Conservation (phyloP, 2,797 vertebrate species). For the Phalanger gymnotis region DNA sequence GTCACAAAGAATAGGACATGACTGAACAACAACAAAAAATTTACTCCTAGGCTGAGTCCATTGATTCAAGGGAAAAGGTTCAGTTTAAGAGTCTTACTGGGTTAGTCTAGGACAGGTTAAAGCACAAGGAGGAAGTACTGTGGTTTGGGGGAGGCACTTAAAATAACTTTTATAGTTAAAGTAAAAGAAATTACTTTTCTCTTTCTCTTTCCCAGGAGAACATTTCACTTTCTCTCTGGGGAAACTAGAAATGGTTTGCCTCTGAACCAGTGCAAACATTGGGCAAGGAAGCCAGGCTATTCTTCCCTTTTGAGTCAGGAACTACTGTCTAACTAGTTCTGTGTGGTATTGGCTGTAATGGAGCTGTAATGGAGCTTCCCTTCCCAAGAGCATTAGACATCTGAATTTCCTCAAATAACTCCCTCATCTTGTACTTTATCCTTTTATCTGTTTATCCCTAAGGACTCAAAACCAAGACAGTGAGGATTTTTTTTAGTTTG, state of each 20-base stretch:
- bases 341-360: not conserved
- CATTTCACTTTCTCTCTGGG: slow-evolving; percentile 14
- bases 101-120: not conserved
- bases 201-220: slow-evolving; percentile 47
- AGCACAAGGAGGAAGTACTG: slow-evolving; percentile 42
- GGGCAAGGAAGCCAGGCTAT: not conserved
- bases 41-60: slow-evolving; percentile 52
- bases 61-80: not conserved
- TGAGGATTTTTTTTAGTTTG: not conserved
- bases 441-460: slow-evolving; percentile 23
- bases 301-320: slow-evolving; percentile 10
- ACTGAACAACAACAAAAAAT: not conserved
- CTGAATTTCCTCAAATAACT: not conserved
- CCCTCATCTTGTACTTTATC: not conserved
- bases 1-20: not conserved
- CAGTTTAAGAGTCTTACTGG: not conserved
- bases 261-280: not conserved
- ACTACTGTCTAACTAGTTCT: not conserved
- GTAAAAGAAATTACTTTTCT: slow-evolving; percentile 64
- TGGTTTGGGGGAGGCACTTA: not conserved
- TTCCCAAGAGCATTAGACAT: not conserved
- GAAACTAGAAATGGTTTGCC: not conserved
- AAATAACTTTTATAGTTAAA: slow-evolving; percentile 27
- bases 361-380: slow-evolving; percentile 23
- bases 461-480: not conserved